Evolutionary conservation across 2,888 invertebrate species (phyloP).

Genomic region (Drosophila infuscata): DNA sequence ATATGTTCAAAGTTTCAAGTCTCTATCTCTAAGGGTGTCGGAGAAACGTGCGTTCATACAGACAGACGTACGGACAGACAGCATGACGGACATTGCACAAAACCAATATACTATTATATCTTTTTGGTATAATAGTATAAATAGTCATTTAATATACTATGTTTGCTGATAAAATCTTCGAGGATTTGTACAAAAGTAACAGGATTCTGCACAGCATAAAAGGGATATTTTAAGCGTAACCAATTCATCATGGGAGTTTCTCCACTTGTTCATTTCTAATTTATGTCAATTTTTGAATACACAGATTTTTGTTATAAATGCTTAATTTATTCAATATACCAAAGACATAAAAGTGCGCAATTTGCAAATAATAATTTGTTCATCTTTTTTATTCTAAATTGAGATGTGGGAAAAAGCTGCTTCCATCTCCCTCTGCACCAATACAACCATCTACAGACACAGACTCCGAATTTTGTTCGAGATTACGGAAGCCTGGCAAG

Average conservation of each 20-base stretch:
- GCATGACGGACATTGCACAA: too few relatives aligned
- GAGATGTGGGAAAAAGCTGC: neutral
- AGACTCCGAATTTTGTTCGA: neutral
- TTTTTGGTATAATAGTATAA: too few relatives aligned
- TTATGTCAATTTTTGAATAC: neutral
- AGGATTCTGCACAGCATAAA: neutral
- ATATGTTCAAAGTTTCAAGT: too few relatives aligned
- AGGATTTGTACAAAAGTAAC: neutral
- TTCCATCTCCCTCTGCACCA: neutral
- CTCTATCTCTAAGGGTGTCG: too few relatives aligned
- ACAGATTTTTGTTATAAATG: neutral
- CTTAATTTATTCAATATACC: neutral
- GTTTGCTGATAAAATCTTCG: neutral
- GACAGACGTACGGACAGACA: too few relatives aligned
- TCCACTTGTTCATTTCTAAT: conserved; percentile 35
- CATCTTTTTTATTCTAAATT: neutral
- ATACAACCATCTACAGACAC: neutral
- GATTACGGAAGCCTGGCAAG: neutral
- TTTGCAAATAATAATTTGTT: neutral
- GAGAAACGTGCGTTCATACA: too few relatives aligned
- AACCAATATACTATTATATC: too few relatives aligned
- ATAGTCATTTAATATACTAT: neutral
- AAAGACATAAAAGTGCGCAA: neutral
- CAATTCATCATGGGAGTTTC: conserved; percentile 45
- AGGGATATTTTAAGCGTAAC: conserved; percentile 19